Conservation (phyloP, 2,797 vertebrate species). For the Melopsittacus undulatus region DNA sequence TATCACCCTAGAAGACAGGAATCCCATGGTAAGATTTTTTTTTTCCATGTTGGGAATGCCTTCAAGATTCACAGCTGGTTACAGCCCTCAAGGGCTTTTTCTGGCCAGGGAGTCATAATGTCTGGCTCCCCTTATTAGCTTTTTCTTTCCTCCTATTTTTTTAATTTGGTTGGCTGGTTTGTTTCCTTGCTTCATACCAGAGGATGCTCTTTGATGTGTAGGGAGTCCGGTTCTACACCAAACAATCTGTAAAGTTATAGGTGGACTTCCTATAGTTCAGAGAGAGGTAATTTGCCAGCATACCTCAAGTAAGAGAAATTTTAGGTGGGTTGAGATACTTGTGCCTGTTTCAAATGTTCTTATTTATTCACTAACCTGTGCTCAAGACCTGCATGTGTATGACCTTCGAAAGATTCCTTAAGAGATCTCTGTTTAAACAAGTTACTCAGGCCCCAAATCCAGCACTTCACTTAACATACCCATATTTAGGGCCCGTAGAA, state of each 20-base stretch:
- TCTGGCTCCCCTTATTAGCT: conserved; percentile 49
- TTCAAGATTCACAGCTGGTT: conserved; percentile 7
- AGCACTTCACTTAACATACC: not conserved
- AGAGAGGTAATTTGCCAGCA: not conserved
- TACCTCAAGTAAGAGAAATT: not conserved
- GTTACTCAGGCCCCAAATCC: not conserved
- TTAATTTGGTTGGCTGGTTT: conserved; percentile 8
- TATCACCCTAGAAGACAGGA: not conserved
- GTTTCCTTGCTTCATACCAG: conserved; percentile 1
- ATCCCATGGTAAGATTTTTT: not conserved
- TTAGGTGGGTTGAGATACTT: not conserved
- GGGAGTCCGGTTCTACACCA: not conserved
- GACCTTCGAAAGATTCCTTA: not conserved
- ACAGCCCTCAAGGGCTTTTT: conserved; percentile 24
- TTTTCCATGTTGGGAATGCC: not conserved
- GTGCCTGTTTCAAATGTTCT: not conserved
- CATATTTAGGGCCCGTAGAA: not conserved
- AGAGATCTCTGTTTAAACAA: conserved; percentile 4
- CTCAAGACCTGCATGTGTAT: not conserved
- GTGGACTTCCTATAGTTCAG: not conserved
- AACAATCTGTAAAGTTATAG: not conserved
- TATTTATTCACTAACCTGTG: not conserved
- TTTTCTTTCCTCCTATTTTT: conserved; percentile 44
- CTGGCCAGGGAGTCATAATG: conserved; percentile 20
- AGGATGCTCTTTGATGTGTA: conserved; percentile 40